These are phyloP conservation scores for Tipula confusa DNA, from an alignment of 2,888 invertebrate genomes.

Conservation along the genomic window DNA sequence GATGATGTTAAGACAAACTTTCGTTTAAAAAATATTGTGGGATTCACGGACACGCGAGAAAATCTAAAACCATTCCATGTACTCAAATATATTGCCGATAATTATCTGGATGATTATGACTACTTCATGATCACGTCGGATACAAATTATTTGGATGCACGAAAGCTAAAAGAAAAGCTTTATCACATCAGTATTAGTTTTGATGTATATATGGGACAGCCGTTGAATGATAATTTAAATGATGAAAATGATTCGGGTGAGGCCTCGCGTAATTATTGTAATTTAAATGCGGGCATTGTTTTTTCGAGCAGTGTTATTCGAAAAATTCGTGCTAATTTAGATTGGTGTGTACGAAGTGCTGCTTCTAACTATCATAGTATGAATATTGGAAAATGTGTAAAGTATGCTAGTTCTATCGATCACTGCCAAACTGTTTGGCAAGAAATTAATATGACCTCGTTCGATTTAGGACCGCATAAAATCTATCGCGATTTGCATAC, in stretches of 20 bases:
- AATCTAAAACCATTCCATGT: constrained; percentile 80
- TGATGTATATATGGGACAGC: constrained; percentile 73
- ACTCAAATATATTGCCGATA: constrained; percentile 84
- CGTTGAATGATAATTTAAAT: constrained; percentile 34
- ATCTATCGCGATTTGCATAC: constrained; percentile 51
- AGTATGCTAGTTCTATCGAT: constrained; percentile 49
- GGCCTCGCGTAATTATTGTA: constrained; percentile 47
- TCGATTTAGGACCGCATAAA: constrained; percentile 44
- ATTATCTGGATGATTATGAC: constrained; percentile 84
- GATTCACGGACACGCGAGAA: constrained; percentile 75
- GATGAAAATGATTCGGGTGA: constrained; percentile 40
- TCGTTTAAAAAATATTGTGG: constrained; percentile 69
- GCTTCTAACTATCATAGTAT: constrained; percentile 77
- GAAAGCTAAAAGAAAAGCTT: constrained; percentile 66
- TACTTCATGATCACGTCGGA: constrained; percentile 89
- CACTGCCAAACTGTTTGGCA: constrained; percentile 50
- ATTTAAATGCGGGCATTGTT: constrained; percentile 76
- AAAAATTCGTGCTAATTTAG: constrained; percentile 70
- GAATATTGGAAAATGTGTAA: constrained; percentile 79
- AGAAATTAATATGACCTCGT: constrained; percentile 43
- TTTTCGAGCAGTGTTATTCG: constrained; percentile 82
- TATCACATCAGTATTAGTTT: constrained; percentile 76
- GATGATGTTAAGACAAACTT: constrained; percentile 54
- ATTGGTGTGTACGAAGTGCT: constrained; percentile 86
- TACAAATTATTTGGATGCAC: constrained; percentile 76